These are phyloP conservation scores for Drosophila helvetica DNA, from an alignment of 2,888 invertebrate genomes.

Conservation along the genomic window DNA sequence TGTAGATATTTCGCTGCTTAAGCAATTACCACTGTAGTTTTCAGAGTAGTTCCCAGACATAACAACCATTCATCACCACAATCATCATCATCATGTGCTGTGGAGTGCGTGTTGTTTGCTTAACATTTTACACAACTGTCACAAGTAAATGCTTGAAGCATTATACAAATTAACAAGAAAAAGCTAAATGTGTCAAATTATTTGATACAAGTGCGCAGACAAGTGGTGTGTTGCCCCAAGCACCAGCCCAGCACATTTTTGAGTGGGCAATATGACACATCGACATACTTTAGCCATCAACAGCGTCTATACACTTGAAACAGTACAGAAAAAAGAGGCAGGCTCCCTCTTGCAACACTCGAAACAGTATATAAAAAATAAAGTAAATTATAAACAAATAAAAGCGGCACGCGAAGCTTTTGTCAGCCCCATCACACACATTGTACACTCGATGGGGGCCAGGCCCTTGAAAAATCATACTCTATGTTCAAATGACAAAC, in stretches of 20 bases:
- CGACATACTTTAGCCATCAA: constrained; percentile 59
- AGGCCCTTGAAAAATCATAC: constrained; percentile 76
- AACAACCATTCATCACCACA: constrained; percentile 31
- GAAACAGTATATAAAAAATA: constrained; percentile 29
- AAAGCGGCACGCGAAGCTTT: constrained; percentile 61
- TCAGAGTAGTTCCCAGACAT: constrained; percentile 5
- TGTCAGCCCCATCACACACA: constrained; percentile 18
- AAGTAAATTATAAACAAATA: constrained; percentile 59
- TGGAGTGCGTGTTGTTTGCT: constrained; percentile 42
- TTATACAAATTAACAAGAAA: constrained; percentile 30
- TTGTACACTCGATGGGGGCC: constrained; percentile 28
- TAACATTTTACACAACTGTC: constrained; percentile 57
- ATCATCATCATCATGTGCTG: background rate
- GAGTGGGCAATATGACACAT: constrained; percentile 18
- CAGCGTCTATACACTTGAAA: constrained; percentile 60
- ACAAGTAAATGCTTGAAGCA: constrained; percentile 45
- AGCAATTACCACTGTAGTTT: constrained; percentile 11
- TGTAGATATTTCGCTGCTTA: background rate
- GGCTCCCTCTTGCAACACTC: constrained; percentile 33
- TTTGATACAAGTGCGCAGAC: constrained; percentile 30
- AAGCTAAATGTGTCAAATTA: constrained; percentile 65
- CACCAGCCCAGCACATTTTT: background rate
- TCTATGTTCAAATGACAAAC: constrained; percentile 78
- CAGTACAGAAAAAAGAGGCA: constrained; percentile 45
- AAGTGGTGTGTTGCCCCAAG: too few species aligned